Percentiles rank a stretch among this genome's conserved stretches.
Evolutionary conservation across 2,888 invertebrate genomes (phyloP).

Genomic region (Plebejus argus): DNA sequence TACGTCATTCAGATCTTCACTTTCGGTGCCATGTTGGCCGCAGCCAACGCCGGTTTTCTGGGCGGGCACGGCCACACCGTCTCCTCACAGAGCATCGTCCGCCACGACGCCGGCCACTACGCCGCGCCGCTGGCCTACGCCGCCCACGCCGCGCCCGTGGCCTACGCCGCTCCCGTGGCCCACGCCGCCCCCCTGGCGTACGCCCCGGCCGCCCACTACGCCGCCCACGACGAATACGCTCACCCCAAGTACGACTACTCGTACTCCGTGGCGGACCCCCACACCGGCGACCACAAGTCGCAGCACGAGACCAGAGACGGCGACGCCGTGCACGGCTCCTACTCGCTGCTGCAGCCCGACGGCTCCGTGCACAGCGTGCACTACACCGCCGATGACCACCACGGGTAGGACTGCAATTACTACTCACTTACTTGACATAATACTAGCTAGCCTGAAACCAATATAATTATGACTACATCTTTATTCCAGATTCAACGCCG

Average conservation of each 20-base stretch:
- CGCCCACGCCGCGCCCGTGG: constrained; percentile 47
- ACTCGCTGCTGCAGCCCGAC: constrained; percentile 72
- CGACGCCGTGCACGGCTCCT: constrained; percentile 76
- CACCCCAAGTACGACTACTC: constrained; percentile 60
- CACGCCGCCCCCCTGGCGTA: constrained; percentile 48
- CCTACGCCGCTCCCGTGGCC: constrained; percentile 47
- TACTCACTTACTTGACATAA: too few relatives aligned
- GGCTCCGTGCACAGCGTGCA: constrained; percentile 69
- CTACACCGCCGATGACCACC: constrained; percentile 60
- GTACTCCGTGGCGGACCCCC: constrained; percentile 69
- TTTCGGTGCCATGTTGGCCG: constrained; percentile 49
- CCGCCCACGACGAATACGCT: constrained; percentile 50
- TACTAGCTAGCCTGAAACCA: not conserved
- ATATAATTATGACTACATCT: not conserved
- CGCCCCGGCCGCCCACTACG: constrained; percentile 50
- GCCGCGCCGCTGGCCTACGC: constrained; percentile 49
- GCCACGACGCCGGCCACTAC: constrained; percentile 49
- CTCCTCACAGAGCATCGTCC: constrained; percentile 55
- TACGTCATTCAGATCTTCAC: constrained; percentile 43
- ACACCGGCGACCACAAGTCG: constrained; percentile 74
- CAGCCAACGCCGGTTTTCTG: constrained; percentile 63
- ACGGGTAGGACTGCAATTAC: constrained; percentile 59
- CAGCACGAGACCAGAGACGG: constrained; percentile 67
- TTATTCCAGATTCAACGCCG: constrained; percentile 70
- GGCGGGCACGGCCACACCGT: constrained; percentile 46